Conservation (phyloP, 2,113 vertebrate species). For the Entelurus aequoreus region DNA sequence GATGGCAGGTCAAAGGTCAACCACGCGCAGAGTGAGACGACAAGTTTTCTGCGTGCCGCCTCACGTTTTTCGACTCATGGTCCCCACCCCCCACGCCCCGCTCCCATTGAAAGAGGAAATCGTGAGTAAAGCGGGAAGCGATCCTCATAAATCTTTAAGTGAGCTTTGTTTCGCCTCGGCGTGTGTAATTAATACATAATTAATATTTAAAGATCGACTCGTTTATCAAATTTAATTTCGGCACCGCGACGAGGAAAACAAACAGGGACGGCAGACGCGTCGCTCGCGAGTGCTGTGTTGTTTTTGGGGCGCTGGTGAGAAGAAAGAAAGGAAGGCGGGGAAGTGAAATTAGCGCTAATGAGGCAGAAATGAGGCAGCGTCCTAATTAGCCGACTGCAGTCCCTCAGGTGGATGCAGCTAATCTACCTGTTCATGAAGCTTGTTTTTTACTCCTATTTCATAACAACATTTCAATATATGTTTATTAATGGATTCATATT, state of each 20-base stretch:
- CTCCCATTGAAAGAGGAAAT: constrained; percentile 70
- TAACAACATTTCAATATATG: too few relatives aligned
- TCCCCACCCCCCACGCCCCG: constrained; percentile 47
- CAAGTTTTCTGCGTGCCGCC: too few relatives aligned
- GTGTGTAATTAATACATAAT: constrained; percentile 83
- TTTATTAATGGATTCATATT: too few relatives aligned
- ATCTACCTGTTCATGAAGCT: background rate
- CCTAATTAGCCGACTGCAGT: constrained; percentile 55
- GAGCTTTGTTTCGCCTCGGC: constrained; percentile 75
- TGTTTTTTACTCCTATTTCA: background rate
- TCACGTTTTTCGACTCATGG: constrained; percentile 19
- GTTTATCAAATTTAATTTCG: constrained; percentile 79
- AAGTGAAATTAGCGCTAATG: constrained; percentile 56
- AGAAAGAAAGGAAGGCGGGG: constrained; percentile 31
- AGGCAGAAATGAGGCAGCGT: constrained; percentile 44
- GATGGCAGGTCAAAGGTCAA: constrained; percentile 47
- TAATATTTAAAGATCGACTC: constrained; percentile 82
- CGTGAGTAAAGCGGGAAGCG: constrained; percentile 69
- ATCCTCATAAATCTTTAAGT: constrained; percentile 79
- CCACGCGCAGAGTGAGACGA: constrained; percentile 1
- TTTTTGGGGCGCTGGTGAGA: constrained; percentile 2
- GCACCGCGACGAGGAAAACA: constrained; percentile 62
- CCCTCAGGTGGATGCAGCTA: constrained; percentile 28
- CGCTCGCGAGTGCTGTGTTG: background rate
- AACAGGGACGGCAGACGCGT: constrained; percentile 35